A percentile compares a stretch with the other conserved stretches of the same genome.
Evolutionary conservation across 2,888 invertebrate species (phyloP).

Genomic region (Apodemia zela): DNA sequence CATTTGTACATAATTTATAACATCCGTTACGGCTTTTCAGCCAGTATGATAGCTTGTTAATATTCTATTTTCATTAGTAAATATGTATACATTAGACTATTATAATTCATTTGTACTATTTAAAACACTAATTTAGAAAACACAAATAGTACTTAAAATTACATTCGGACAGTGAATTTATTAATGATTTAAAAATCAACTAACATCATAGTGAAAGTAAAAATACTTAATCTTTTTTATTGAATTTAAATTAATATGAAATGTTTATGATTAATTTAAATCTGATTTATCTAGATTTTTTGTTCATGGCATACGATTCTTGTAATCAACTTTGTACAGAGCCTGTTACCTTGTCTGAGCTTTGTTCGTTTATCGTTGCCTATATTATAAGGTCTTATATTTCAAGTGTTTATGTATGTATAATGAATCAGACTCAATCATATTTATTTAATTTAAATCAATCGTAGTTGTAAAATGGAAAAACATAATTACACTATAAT

Average conservation of each 20-base stretch:
- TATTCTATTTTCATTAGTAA: too few species aligned
- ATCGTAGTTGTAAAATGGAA: background rate
- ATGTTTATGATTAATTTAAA: background rate
- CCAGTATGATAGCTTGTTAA: too few species aligned
- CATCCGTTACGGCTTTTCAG: too few species aligned
- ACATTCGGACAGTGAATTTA: too few species aligned
- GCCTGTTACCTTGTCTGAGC: background rate
- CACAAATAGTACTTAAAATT: too few species aligned
- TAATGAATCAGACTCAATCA: background rate
- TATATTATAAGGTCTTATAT: background rate
- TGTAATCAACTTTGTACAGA: background rate
- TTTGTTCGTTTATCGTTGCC: conserved; percentile 8
- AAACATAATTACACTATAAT: background rate
- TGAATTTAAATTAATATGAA: background rate
- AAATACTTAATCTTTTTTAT: background rate
- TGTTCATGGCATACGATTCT: background rate
- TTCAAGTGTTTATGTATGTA: background rate
- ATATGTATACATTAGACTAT: too few species aligned
- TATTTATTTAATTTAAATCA: conserved; percentile 1
- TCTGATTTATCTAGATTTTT: background rate
- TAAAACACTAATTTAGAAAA: too few species aligned
- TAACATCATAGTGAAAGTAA: background rate
- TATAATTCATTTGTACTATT: too few species aligned
- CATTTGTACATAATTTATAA: too few species aligned
- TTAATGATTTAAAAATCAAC: too few species aligned